Evolutionary conservation across 2,888 invertebrate genomes (phyloP).

Genomic region (Drosophila rellima): DNA sequence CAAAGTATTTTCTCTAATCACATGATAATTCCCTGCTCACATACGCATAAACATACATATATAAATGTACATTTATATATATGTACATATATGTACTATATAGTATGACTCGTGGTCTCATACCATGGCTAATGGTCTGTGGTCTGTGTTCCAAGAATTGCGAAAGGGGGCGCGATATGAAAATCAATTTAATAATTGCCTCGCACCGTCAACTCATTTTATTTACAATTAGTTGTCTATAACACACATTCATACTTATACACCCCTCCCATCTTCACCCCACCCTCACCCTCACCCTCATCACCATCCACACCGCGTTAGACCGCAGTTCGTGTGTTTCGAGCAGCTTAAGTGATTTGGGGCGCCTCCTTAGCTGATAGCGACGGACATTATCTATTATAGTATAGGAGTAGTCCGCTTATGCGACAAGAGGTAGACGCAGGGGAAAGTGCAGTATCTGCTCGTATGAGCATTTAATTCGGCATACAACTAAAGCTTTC

Average conservation of each 20-base stretch:
- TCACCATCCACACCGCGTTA: neutral
- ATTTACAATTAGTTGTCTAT: constrained; percentile 76
- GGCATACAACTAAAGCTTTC: constrained; percentile 21
- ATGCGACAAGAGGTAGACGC: constrained; percentile 6
- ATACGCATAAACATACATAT: constrained; percentile 6
- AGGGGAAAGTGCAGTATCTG: constrained; percentile 46
- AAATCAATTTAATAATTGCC: constrained; percentile 76
- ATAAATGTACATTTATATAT: too few relatives aligned
- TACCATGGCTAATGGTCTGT: constrained; percentile 11
- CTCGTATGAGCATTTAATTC: constrained; percentile 61
- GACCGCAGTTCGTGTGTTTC: constrained; percentile 37
- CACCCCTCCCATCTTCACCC: too few relatives aligned
- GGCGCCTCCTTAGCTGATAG: constrained; percentile 82
- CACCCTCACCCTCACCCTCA: neutral
- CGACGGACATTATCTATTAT: constrained; percentile 63
- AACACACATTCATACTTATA: constrained; percentile 20
- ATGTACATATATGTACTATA: neutral
- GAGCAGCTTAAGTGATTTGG: constrained; percentile 82
- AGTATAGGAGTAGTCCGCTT: constrained; percentile 7
- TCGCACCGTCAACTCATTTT: constrained; percentile 58
- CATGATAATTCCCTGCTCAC: constrained; percentile 71
- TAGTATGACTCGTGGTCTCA: constrained; percentile 25
- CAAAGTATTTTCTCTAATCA: constrained; percentile 70
- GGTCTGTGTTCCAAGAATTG: constrained; percentile 37
- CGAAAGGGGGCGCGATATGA: constrained; percentile 60